Evolutionary conservation across 2,113 vertebrate species (phyloP), one percentile per base, ranked within the genome.

Genomic region (Myodes glareolus): DNA sequence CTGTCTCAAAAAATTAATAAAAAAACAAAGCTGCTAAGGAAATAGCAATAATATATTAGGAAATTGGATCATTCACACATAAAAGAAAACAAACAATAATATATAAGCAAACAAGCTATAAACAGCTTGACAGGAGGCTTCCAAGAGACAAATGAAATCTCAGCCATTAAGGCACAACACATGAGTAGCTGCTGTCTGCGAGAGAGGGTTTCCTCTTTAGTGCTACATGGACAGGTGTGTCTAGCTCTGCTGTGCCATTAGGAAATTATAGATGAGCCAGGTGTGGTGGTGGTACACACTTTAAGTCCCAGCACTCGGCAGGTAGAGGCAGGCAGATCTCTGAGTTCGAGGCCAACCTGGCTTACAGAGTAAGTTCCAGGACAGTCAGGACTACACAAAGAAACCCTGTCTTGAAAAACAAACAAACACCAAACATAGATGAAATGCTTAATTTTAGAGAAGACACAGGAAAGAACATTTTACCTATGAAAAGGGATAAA

Each of bases 401-500:
- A 39, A 58, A 82, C 52, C 10, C 11, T 39, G 36, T 61, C 52
- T 39, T 13, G 23, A 55, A 77, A 47, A 77, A 45, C 73, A 5
- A 29, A 33, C 45, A 58, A 61, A 25, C 14, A 73, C 17, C 5
- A 80, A 3, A 76, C 52, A 70, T 12, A n/a, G n/a, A 42, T 27
- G 23, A 39, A 72, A 93, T 33, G 76, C 65, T 67, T 90, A 73
- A 88, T 91, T 92, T 84, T 90, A 92, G 42, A 50, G 39, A 11
- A 90, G 63, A 90, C 33, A 87, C 36, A 94, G 47, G 88, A 29
- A 93, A 55, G 70, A 90, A 84, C 9, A 45, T 84, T 94, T 72
- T 93, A 84, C n/a, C n/a, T 80, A 88, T 36, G 55, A 52, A 94
- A 94, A 93, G 14, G 25, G 36, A 82, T 70, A 90, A 94, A 86